Evolutionary conservation across 1,140 invertebrate genomes (phyloP).

Genomic region (Tenebrio molitor): DNA sequence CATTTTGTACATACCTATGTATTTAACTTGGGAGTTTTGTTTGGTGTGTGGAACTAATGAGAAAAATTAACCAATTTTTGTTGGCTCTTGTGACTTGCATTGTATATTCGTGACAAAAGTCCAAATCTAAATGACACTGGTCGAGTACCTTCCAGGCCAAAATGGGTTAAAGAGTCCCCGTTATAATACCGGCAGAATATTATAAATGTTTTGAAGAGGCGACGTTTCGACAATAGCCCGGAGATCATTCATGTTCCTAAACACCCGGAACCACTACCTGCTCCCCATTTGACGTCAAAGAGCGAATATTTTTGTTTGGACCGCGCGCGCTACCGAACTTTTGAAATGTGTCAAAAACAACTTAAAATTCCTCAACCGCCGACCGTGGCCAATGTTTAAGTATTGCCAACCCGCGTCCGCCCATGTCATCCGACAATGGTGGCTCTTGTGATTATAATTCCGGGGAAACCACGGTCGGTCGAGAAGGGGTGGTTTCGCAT

Average conservation of each 20-base stretch:
- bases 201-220: slow-evolving; percentile 30
- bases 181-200: slow-evolving; percentile 17
- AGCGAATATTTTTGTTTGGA: slow-evolving; percentile 39
- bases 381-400: slow-evolving; percentile 45
- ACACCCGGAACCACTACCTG: slow-evolving; percentile 42
- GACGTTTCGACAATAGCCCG: slow-evolving; percentile 17
- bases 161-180: slow-evolving; percentile 17
- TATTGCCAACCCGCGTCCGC: slow-evolving; percentile 19
- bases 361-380: slow-evolving; percentile 29
- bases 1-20: no score
- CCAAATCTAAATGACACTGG: slow-evolving; percentile 5
- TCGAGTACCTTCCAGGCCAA: neutral
- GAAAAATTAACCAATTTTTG: no score
- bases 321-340: slow-evolving; percentile 31
- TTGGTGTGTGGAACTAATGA: no score
- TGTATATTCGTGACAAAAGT: neutral
- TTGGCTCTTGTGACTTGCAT: no score
- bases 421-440: slow-evolving; percentile 24
- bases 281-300: slow-evolving; percentile 20
- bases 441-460: slow-evolving; percentile 14
- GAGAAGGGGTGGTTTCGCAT: neutral
- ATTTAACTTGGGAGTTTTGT: no score
- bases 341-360: slow-evolving; percentile 50
- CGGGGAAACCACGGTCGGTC: neutral
- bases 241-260: slow-evolving; percentile 40